Percentiles rank a stretch among this genome's conserved stretches.
phyloP scores from a whole-genome alignment of 2,888 invertebrate species.

The Tenthredo livida region DNA sequence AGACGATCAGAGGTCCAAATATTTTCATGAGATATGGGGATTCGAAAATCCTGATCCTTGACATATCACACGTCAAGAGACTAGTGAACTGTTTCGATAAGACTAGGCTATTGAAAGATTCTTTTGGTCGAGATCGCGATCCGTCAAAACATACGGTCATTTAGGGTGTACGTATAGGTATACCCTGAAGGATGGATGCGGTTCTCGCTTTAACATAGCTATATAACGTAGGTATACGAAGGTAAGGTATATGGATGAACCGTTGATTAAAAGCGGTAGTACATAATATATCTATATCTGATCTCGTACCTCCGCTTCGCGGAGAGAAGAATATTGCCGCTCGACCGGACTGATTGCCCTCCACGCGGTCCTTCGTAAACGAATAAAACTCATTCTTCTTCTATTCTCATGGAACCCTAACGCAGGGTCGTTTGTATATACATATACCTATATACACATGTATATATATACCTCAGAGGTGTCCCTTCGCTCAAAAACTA shows the following conservation, averaged over 20 bases:
- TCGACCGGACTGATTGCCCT: slow-evolving; percentile 43
- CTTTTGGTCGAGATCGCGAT: background rate
- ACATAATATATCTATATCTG: slow-evolving; percentile 11
- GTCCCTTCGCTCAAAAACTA: background rate
- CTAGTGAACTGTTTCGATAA: background rate
- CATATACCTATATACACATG: background rate
- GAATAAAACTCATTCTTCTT: slow-evolving; percentile 35
- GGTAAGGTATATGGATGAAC: background rate
- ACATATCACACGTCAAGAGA: background rate
- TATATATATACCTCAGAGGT: background rate
- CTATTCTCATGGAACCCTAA: background rate
- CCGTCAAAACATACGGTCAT: background rate
- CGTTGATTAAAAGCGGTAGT: slow-evolving; percentile 25
- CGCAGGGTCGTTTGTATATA: background rate
- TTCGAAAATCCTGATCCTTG: background rate
- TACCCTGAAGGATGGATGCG: background rate
- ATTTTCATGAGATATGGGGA: background rate
- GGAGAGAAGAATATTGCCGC: slow-evolving; percentile 36
- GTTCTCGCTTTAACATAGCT: background rate
- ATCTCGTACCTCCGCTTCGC: background rate
- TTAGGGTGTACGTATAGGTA: background rate
- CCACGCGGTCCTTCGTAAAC: slow-evolving; percentile 37
- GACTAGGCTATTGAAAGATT: background rate
- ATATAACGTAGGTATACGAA: background rate
- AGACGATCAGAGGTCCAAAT: background rate